Percentiles rank a stretch among this genome's conserved stretches.
phyloP scores from a whole-genome alignment of 2,888 invertebrate genomes.

The Rhodophaea formosa region DNA sequence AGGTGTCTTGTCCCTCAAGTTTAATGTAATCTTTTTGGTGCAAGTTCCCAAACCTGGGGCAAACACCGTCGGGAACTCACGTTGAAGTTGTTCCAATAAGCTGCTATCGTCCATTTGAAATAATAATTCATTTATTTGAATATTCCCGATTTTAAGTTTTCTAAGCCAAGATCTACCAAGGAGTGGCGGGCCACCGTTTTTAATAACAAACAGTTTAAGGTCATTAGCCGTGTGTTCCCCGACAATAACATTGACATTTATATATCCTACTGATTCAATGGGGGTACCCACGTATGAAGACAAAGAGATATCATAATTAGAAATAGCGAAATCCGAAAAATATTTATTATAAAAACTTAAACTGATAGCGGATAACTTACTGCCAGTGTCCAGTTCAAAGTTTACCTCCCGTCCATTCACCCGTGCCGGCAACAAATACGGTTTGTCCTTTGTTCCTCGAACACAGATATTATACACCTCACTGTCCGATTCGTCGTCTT shows the following conservation, averaged over 20 bases:
- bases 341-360: background rate
- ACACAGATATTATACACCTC: constrained; percentile 2
- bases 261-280: background rate
- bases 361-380: constrained; percentile 7
- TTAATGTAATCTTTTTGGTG: constrained; percentile 11
- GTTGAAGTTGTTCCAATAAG: constrained; percentile 12
- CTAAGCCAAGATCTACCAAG: constrained; percentile 30
- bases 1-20: constrained; percentile 23
- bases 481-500: background rate
- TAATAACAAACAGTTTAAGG: constrained; percentile 23
- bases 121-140: background rate
- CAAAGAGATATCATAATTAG: background rate
- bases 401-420: constrained; percentile 11
- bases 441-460: constrained; percentile 17
- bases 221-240: background rate
- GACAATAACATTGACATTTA: background rate
- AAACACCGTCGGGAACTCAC: constrained; percentile 21
- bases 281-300: background rate
- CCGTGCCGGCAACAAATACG: background rate
- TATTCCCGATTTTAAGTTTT: constrained; percentile 24
- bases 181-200: constrained; percentile 29
- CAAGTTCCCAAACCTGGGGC: constrained; percentile 21
- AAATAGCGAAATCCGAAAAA: background rate
- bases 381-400: constrained; percentile 6
- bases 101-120: background rate